Evolutionary conservation across 2,113 vertebrate species (phyloP), one percentile per base, ranked within the genome.

Genomic region (Crocuta crocuta): DNA sequence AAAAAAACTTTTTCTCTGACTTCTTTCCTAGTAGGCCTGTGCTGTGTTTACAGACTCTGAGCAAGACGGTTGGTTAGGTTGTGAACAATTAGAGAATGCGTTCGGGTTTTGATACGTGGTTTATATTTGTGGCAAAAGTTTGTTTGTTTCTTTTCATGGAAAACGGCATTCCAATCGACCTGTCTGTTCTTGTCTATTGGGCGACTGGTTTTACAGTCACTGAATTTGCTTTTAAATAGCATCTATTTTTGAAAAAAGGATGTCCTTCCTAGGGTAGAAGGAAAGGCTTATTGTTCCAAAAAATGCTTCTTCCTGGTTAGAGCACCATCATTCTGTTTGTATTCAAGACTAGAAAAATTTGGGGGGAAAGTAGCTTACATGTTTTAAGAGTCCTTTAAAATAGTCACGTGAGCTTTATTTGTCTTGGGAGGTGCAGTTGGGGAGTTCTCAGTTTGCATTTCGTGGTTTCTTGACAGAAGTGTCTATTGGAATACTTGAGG

Each of bases 251-350:
- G 70, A 81, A 85, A 91, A 94, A 86, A 95, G 97, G 95, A 98
- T 96, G 55, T 97, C 95, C 95, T 97, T 97, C 84, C 93, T 53
- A 73, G 89, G 66, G 88, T 23, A 93, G 61, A 85, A 97, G 58
- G 80, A 95, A 96, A 96, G 15, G 58, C 87, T 89, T 89, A 97
- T 97, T 98, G 98, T 98, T 96, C 84, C 93, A 21, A 61, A 97
- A 95, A 61, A 79, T 24, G 19, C 61, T 12, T 35, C 74, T 97
- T 98, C 97, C 96, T 98, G 89, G 43, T 89, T 81, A 92, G 76
- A 95, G 73, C 39, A 70, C 5, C 3, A 0, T 58, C 50, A 98
- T 97, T 95, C 96, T 98, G 95, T 98, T 97, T 97, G 61, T 97
- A 61, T 80, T 91, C 48, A 76, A 85, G 68, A 39, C 89, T 53